Base-by-base conservation (phyloP, 1,140 invertebrate species). In the Trichonephila clavata region DNA sequence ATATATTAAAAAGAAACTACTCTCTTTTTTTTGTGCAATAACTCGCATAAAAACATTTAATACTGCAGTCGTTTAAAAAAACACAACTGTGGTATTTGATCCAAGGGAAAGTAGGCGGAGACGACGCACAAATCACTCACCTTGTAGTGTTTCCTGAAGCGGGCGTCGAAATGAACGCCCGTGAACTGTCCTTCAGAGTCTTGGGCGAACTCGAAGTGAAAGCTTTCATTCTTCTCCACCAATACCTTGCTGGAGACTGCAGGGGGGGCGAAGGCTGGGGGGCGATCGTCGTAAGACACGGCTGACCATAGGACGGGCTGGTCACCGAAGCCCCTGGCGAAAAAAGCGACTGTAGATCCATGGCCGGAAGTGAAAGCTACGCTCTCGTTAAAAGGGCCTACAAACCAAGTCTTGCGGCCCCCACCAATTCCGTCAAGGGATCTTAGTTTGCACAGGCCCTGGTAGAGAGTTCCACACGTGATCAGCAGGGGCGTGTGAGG, bases 211-310 rank as follows among this genome's bases (percentile, higher is more conserved):
- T 71, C 39, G 27, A 93, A 94, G 32, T n/a, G 20, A 18, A 80
- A 77, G 5, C 50, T 24, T 13, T 20, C 81, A n/a, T 87, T 21
- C 0, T 50, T 18, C 21, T 27, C 24, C n/a, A 80, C 32, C 20
- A 87, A 57, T 1, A 86, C 39, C 61, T 86, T 81, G 80, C 90
- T 94, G 8, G 95, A 92, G 24, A 95, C 71, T 18, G 92, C 60
- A 13, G 80, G 61, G n/a, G 94, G 94, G 39, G 43, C 86, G 18
- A 81, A 87, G 18, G 94, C 20, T 0, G 94, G 1, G 8, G 94
- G 93, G 59, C 94, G 63, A 16, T 86, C 90, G 71, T 95, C 94
- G 50, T 94, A 94, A n/a, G 94, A 68, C 24, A 84, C 27, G 0
- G 93, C 94, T 14, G 94, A 71, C 81, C 92, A 94, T 4, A 95